A percentile compares a stretch with the other conserved stretches of the same genome.
phyloP scores from a whole-genome alignment of 2,888 invertebrate genomes.

The Miltochrista miniata region DNA sequence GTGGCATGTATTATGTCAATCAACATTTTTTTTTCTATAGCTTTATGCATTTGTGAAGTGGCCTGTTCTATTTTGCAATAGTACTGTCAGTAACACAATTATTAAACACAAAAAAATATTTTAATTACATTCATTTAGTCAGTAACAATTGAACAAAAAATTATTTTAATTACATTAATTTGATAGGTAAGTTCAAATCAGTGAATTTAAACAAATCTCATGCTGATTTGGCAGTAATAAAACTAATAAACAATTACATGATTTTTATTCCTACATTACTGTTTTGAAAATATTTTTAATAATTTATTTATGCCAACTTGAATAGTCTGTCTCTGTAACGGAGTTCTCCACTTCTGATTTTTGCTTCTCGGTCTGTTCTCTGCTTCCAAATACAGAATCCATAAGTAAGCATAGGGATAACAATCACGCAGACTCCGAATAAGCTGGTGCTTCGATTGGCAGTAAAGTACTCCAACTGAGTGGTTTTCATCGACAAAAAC shows the following conservation, averaged over 20 bases:
- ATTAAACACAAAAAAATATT: neutral
- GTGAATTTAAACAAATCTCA: neutral
- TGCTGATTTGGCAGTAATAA: neutral
- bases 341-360: slow-evolving; percentile 88
- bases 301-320: slow-evolving; percentile 84
- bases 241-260: slow-evolving; percentile 19
- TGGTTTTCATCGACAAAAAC: slow-evolving; percentile 88
- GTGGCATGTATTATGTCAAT: neutral
- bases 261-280: slow-evolving; percentile 34
- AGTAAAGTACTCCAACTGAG: slow-evolving; percentile 86
- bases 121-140: too few species aligned
- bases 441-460: slow-evolving; percentile 84
- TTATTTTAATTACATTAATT: neutral
- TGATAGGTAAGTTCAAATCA: neutral
- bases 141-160: too few species aligned
- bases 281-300: slow-evolving; percentile 14
- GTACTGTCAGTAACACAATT: slow-evolving; percentile 10
- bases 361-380: slow-evolving; percentile 80
- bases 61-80: slow-evolving; percentile 2
- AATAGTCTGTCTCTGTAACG: slow-evolving; percentile 89
- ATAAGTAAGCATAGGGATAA: slow-evolving; percentile 82
- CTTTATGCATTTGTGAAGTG: neutral
- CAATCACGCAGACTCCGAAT: slow-evolving; percentile 74
- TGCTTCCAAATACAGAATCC: slow-evolving; percentile 80
- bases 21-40: neutral